Percentiles rank a stretch among this genome's conserved stretches.
phyloP scores from a whole-genome alignment of 1,140 invertebrate genomes.

The Caenorhabditis brenneri region DNA sequence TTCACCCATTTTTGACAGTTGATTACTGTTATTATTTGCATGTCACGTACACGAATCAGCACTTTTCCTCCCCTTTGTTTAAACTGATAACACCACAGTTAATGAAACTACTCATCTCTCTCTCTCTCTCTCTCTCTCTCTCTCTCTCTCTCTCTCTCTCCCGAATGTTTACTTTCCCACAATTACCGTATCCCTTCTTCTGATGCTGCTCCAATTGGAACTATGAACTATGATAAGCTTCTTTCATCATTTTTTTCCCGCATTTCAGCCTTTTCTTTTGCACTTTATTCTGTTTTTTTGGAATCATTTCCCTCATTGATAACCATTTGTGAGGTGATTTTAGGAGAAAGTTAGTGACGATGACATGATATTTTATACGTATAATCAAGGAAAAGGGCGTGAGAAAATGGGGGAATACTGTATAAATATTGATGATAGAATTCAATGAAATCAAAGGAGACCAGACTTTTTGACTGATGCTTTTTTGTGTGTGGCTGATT shows the following conservation, averaged over 20 bases:
- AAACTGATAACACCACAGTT: neutral
- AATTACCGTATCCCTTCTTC: too few species aligned
- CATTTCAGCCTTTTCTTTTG: neutral
- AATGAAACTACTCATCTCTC: neutral
- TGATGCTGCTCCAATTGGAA: neutral
- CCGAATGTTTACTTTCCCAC: neutral
- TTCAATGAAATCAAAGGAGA: too few species aligned
- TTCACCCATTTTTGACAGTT: too few species aligned
- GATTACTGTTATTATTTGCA: too few species aligned
- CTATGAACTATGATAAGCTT: neutral
- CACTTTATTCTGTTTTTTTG: conserved; percentile 22
- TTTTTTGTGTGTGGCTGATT: neutral
- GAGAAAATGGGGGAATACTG: neutral
- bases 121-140: too few species aligned
- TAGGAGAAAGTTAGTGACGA: neutral
- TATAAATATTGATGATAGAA: neutral
- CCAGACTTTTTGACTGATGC: neutral
- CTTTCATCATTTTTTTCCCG: neutral
- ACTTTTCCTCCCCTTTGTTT: too few species aligned
- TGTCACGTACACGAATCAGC: neutral
- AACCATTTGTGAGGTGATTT: conserved; percentile 9
- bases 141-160: too few species aligned
- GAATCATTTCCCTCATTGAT: neutral
- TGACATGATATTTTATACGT: too few species aligned
- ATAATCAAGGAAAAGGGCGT: neutral